phyloP scores from a whole-genome alignment of 2,888 invertebrate genomes.

The Mayetiola destructor region DNA sequence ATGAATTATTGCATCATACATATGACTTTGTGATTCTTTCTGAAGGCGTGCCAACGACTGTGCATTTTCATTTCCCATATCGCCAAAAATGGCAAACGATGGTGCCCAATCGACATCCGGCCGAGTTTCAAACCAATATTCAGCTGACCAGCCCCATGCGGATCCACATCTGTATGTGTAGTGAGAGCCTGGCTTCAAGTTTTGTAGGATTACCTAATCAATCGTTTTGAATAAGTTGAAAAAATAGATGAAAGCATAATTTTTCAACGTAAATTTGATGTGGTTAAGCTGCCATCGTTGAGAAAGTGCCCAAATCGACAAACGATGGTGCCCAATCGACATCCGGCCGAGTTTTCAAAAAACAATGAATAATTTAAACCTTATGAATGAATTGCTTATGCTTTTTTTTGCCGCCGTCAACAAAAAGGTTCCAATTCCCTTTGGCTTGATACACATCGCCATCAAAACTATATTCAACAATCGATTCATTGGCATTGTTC shows the following conservation, averaged over 20 bases:
- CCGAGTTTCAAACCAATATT: background rate
- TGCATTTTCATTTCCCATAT: conserved; percentile 6
- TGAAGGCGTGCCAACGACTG: background rate
- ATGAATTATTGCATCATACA: conserved; percentile 2
- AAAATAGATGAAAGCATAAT: background rate
- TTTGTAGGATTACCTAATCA: background rate
- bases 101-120: conserved; percentile 1
- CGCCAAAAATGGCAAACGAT: background rate
- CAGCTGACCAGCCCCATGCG: background rate
- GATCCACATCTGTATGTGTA: background rate
- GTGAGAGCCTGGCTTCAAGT: background rate
- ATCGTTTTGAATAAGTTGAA: background rate
- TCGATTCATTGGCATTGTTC: background rate
- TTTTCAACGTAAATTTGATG: too few species aligned
- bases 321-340: background rate
- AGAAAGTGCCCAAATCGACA: background rate
- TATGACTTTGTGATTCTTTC: background rate
- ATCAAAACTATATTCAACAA: background rate
- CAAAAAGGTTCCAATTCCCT: background rate
- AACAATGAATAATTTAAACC: background rate
- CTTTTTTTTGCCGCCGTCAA: background rate
- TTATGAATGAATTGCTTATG: conserved; percentile 5
- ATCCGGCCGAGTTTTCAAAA: background rate
- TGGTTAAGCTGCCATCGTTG: too few species aligned
- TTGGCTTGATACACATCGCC: background rate